Conservation (phyloP, 2,113 vertebrate genomes). For the Crypturellus undulatus region DNA sequence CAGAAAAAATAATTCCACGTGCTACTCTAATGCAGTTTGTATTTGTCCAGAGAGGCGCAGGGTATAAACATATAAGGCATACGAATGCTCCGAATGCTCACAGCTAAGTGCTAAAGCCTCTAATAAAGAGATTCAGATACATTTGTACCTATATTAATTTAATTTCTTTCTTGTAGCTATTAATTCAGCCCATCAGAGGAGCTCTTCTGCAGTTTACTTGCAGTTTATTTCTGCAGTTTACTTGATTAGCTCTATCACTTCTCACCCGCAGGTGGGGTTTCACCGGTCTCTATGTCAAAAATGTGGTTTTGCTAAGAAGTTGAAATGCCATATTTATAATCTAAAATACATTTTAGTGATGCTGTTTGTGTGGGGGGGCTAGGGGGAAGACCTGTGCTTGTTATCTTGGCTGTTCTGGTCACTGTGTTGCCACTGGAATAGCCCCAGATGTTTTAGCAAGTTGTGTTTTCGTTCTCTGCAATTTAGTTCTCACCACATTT, state of each 20-base stretch:
- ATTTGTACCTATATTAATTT: slow-evolving; percentile 37
- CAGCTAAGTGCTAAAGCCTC: background rate
- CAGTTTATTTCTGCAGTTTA: background rate
- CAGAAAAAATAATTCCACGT: background rate
- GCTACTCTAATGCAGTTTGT: background rate
- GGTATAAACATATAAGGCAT: slow-evolving; percentile 16
- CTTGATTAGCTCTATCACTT: background rate
- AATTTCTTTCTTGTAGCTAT: slow-evolving; percentile 5
- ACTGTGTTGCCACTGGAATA: background rate
- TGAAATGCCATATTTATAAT: background rate
- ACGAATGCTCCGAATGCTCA: slow-evolving; percentile 60
- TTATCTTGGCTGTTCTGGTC: background rate
- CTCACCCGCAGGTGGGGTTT: background rate
- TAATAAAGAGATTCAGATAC: background rate
- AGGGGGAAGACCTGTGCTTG: background rate
- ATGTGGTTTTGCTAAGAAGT: background rate
- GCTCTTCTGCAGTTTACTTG: background rate
- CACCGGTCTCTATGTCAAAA: background rate
- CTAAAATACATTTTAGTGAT: background rate
- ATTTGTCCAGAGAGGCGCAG: background rate
- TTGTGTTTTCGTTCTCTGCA: background rate
- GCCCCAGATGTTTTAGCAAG: rapidly evolving
- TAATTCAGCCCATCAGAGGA: background rate
- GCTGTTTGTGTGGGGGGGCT: background rate
- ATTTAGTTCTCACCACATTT: background rate